Evolutionary conservation across 2,888 invertebrate species (phyloP), one percentile per base, ranked within the genome.

Genomic region (Tiliacea citrago): DNA sequence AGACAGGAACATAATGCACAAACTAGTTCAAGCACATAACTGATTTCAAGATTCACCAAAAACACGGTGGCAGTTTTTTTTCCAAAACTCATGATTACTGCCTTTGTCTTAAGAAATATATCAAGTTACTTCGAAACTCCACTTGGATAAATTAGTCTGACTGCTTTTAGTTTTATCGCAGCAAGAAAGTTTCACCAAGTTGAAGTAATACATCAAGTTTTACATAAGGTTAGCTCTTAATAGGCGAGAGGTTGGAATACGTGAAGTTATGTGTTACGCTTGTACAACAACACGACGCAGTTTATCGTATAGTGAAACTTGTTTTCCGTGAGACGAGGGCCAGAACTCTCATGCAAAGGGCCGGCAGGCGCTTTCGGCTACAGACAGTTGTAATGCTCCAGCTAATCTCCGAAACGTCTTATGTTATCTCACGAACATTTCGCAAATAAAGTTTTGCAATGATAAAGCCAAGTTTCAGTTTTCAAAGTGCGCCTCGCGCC

Each of bases 291-390:
- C 79, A 81, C 57, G 75, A 81, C 81, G 81, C 73, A 79, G 86
- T 84, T 86, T 79, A 82, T 86, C 84, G 82, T 84, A 83, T 77
- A 88, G 86, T 86, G 84, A 90, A 92, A 93, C 93, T 91, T 84
- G 93, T 93, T 93, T 89, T 90, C 90, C 89, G 88, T 91, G 91
- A 91, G 83, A 77, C 81, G 88, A 89, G 87, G 91, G 89, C 86
- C 91, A 83, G 89, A 90, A 89, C 86, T 83, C 76, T 85, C 86
- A 82, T 89, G 91, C 88, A 88, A 91, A 90, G 90, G 88, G 82
- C 79, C 79, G 68, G 51, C 57, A 53, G 49, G 47, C 53, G 39
- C 58, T 81, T 79, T 77, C 45, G 67, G 63, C 51, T 63, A 68
- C 72, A 69, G 45, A 71, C 63, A 80, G 81, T 68, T 73, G 68